phyloP scores from a whole-genome alignment of 2,113 vertebrate genomes.

The Lophura nycthemera region DNA sequence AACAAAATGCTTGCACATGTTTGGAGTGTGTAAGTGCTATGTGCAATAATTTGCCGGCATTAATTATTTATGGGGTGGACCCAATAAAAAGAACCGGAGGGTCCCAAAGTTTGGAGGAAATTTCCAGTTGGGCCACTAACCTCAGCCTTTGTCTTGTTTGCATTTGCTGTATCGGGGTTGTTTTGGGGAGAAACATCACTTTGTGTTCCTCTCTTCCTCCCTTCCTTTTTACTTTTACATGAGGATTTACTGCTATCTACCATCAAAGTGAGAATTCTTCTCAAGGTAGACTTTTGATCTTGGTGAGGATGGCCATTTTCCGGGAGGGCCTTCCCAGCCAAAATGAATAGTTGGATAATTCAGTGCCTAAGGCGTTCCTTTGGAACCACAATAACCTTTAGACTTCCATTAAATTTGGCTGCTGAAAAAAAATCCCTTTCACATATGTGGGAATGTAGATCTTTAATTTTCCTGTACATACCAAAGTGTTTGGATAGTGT shows the following conservation, averaged over 20 bases:
- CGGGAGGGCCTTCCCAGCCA: neutral
- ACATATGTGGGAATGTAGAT: neutral
- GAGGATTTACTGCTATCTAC: neutral
- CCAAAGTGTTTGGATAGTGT: neutral
- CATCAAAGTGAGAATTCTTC: neutral
- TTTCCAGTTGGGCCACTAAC: too few relatives aligned
- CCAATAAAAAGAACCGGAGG: neutral
- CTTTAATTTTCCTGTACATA: conserved; percentile 12
- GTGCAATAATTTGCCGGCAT: rapidly evolving
- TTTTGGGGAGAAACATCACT: neutral
- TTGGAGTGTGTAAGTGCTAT: neutral
- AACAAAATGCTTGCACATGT: neutral
- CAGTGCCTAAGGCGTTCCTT: neutral
- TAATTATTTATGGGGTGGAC: rapidly evolving
- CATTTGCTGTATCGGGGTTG: neutral
- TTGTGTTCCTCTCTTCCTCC: neutral
- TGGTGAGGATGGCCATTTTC: neutral
- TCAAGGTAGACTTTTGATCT: conserved; percentile 33
- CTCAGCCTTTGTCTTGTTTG: neutral
- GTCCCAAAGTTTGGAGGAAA: too few relatives aligned
- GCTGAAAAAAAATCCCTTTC: neutral
- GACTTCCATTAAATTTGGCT: neutral
- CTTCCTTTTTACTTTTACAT: rapidly evolving
- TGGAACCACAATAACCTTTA: neutral
- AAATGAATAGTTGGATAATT: neutral